Conservation (phyloP, 1,140 invertebrate species). For the Lepidurus couesii region DNA sequence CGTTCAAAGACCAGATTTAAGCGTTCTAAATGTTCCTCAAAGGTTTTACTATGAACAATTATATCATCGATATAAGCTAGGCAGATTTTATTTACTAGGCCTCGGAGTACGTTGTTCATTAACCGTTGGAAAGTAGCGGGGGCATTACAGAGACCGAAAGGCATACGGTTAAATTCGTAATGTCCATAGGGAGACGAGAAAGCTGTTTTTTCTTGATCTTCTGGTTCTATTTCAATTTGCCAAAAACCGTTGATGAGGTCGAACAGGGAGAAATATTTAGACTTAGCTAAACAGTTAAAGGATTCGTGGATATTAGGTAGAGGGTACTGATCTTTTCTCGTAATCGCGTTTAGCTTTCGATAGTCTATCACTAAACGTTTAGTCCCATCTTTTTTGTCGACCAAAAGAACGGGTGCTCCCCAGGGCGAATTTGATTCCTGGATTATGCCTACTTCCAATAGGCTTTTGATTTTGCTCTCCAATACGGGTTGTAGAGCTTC, state of each 20-base stretch:
- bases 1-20: slow-evolving; percentile 41
- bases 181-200: slow-evolving; percentile 43
- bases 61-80: too few relatives aligned
- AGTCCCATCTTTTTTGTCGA: not conserved
- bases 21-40: slow-evolving; percentile 43
- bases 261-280: slow-evolving; percentile 43
- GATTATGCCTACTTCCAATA: slow-evolving; percentile 32
- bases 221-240: slow-evolving; percentile 45
- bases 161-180: slow-evolving; percentile 45
- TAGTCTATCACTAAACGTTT: slow-evolving; percentile 46
- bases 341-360: slow-evolving; percentile 44
- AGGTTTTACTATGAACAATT: not conserved
- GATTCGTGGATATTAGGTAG: slow-evolving; percentile 48
- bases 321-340: slow-evolving; percentile 45
- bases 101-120: too few relatives aligned
- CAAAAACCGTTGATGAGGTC: slow-evolving; percentile 47
- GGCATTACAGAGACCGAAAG: slow-evolving; percentile 48
- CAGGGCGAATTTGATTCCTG: not conserved
- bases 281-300: slow-evolving; percentile 43
- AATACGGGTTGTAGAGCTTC: not conserved
- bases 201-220: slow-evolving; percentile 44
- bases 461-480: slow-evolving; percentile 29
- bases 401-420: not conserved
- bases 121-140: slow-evolving; percentile 44
- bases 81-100: too few relatives aligned